Evolutionary conservation across 2,113 vertebrate genomes (phyloP), one percentile per base, ranked within the genome.

Genomic region (Arenaria interpres): DNA sequence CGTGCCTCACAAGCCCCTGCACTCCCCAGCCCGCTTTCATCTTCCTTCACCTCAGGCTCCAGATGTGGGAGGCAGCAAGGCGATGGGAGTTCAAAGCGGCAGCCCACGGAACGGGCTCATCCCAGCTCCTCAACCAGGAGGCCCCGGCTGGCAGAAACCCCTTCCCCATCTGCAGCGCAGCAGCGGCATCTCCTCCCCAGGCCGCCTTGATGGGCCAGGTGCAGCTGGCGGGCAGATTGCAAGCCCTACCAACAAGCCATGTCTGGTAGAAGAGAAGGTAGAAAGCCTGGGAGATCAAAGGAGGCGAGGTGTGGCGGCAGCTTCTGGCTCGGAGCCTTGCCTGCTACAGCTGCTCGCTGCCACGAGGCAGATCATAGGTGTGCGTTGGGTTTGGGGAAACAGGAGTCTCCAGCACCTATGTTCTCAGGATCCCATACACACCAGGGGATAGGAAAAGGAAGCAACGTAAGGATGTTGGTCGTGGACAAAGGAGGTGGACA

Each of bases 41-140:
- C 96, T 93, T 81, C 69, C 81, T 91, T 82, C 89, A 82, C 96
- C 93, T 93, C 77, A 22, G 96, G 96, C 84, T 69, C 81, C 96
- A 96, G 84, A 91, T 93, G 96, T 89, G 93, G 96, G 96, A 96
- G 96, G 95, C 91, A 88, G 82, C 50, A 25, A 33, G 3, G 6
- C 2, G 25, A 86, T 46, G 72, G 57, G 48, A 96, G 93, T 96
- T 97, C 91, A 96, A 96, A 97, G 96, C 56, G 1, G 69, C 77
- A 79, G 62, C 43, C 69, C 53, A 10, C 16, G 4, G 12, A 79
- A 68, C 1, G 16, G 79, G 66, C 30, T 76, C 85, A 51, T 73
- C 81, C 43, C 51, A 30, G 53, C 66, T 48, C 24, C 35, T 85
- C 39, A 22, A 0, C 0, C 1, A 35, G 84, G 74, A 85, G 69